phyloP scores from a whole-genome alignment of 2,113 vertebrate genomes.

The Ochotona curzoniae region DNA sequence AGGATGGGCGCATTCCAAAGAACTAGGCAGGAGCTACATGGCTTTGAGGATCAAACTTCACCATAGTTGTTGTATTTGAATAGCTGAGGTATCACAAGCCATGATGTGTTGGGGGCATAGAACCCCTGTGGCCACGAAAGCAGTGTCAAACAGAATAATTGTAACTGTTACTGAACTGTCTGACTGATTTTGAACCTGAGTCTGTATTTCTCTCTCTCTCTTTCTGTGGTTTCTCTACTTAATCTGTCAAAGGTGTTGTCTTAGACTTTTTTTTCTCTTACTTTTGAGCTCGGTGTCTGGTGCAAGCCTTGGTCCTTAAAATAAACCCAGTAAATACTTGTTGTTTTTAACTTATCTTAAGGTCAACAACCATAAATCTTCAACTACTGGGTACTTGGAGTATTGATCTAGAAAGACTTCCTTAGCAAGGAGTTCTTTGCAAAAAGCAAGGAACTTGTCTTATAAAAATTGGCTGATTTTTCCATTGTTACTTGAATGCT shows the following conservation, averaged over 20 bases:
- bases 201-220: neutral
- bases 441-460: conserved; percentile 18
- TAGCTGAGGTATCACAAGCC: neutral
- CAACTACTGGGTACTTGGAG: conserved; percentile 50
- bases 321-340: conserved; percentile 60
- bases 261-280: too few relatives aligned
- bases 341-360: conserved; percentile 66
- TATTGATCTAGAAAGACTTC: conserved; percentile 58
- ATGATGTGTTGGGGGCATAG: neutral
- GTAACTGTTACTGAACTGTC: conserved; percentile 1
- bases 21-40: neutral
- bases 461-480: conserved; percentile 36
- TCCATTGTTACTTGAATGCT: conserved; percentile 50
- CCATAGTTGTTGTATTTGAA: neutral
- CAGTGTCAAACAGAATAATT: neutral
- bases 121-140: neutral
- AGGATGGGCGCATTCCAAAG: neutral
- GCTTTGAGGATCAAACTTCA: neutral
- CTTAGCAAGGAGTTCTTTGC: conserved; percentile 49
- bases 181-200: neutral
- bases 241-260: neutral
- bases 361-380: conserved; percentile 60
- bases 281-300: neutral
- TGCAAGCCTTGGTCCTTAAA: conserved; percentile 32
- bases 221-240: neutral